Evolutionary conservation across 2,797 vertebrate genomes (phyloP), one percentile per base, ranked within the genome.

Genomic region (Loriculus beryllinus): DNA sequence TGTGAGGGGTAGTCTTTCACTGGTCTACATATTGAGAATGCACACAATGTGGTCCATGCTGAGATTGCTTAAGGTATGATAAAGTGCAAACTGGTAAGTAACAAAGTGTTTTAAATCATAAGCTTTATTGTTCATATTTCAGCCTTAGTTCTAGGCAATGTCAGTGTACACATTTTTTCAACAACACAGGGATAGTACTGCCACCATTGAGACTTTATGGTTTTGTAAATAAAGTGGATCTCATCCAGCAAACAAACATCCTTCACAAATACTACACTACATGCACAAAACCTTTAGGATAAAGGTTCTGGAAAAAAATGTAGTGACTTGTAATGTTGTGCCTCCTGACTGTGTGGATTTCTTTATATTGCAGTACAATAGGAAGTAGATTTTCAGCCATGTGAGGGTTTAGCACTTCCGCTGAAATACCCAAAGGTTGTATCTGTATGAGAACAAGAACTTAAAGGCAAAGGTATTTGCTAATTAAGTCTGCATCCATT

Each of bases 21-120:
- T 2, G 0, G 5, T 43, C 4, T 71, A 18, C 6, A 10, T 18
- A 7, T 5, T 2, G 7, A 12, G 5, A 70, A 16, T 48, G 17
- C 20, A 2, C 51, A 19, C 3, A 22, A 43, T 10, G 7, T n/a
- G 4, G 21, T 83, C 19, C 15, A 21, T 51, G 31, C 7, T 54
- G 20, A 0, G 0, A 4, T 18, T 45, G 25, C 6, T 35, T 83
- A 43, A 29, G 48, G 7, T 49, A 7, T 8, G 14, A 43, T 16
- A 47, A 40, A 67, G 15, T 1, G 3, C 12, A 86, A 79, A 74
- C 37, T 5, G 48, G 1, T 42, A 57, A 76, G 7, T 28, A 78
- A 21, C 5, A 64, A 43, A 20, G 57, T 3, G 3, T 51, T 17
- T n/a, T 2, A 52, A 88, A 64, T 40, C 2, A 31, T 43, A 63